Percentiles rank a stretch among this genome's conserved stretches.
Conservation (phyloP, 2,888 invertebrate species). For the Selenia dentaria region DNA sequence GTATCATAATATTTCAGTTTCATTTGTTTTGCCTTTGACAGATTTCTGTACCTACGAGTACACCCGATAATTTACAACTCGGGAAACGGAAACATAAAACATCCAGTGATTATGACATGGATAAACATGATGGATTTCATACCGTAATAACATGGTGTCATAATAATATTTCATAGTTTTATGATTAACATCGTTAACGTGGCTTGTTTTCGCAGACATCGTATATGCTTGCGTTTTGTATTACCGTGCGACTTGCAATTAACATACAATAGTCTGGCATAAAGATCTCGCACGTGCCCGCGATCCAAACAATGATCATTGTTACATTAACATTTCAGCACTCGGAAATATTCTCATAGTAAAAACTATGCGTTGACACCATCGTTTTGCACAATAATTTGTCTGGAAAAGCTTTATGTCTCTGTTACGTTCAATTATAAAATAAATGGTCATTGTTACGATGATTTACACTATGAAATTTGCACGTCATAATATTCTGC, state of each 20-base stretch:
- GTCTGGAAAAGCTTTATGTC: conserved; percentile 12
- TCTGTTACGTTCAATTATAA: too few relatives aligned
- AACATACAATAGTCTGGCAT: conserved; percentile 70
- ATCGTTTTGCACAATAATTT: conserved; percentile 15
- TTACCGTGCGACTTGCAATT: conserved; percentile 61
- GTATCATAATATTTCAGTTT: neutral
- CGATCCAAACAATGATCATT: conserved; percentile 70
- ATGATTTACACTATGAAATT: too few relatives aligned
- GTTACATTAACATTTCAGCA: conserved; percentile 54
- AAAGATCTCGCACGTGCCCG: conserved; percentile 71
- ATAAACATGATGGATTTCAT: conserved; percentile 4
- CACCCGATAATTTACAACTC: neutral
- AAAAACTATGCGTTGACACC: conserved; percentile 44
- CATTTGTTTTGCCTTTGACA: neutral
- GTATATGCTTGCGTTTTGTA: conserved; percentile 33
- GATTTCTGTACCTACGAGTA: neutral
- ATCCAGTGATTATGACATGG: conserved; percentile 8
- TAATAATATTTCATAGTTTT: conserved; percentile 10
- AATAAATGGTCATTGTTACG: too few relatives aligned
- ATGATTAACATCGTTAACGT: conserved; percentile 7
- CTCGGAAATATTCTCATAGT: conserved; percentile 39
- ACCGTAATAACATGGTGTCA: conserved; percentile 2
- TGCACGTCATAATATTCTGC: too few relatives aligned
- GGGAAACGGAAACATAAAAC: conserved; percentile 14
- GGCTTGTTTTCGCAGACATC: conserved; percentile 11